phyloP scores from a whole-genome alignment of 2,888 invertebrate species.

The Adelphocoris suturalis region DNA sequence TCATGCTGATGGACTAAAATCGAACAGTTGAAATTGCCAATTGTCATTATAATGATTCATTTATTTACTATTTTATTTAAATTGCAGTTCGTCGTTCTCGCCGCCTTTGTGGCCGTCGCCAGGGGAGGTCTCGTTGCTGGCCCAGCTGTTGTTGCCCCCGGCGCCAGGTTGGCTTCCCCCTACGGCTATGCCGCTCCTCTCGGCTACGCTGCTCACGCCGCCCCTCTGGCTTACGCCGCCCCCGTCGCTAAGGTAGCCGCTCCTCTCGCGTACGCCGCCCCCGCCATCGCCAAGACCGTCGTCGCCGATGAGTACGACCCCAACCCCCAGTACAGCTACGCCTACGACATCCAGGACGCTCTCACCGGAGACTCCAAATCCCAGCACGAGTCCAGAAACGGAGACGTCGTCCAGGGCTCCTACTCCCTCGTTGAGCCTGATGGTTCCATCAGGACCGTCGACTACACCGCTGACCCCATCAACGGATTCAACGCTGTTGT shows the following conservation, averaged over 20 bases:
- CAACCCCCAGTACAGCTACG: slow-evolving; percentile 70
- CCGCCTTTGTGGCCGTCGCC: slow-evolving; percentile 73
- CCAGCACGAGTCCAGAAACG: slow-evolving; percentile 53
- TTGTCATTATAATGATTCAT: too few relatives aligned
- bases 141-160: slow-evolving; percentile 70
- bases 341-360: slow-evolving; percentile 73
- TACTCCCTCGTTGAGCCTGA: slow-evolving; percentile 70
- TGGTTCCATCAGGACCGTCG: slow-evolving; percentile 66
- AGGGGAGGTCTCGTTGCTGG: slow-evolving; percentile 58
- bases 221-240: background rate
- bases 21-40: too few relatives aligned
- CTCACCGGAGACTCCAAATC: slow-evolving; percentile 62
- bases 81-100: slow-evolving; percentile 73
- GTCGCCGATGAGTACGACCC: slow-evolving; percentile 63
- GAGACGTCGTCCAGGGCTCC: slow-evolving; percentile 67
- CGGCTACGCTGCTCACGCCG: too few relatives aligned
- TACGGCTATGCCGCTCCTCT: slow-evolving; percentile 58
- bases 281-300: slow-evolving; percentile 63
- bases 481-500: slow-evolving; percentile 66
- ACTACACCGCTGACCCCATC: slow-evolving; percentile 64
- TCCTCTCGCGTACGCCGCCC: slow-evolving; percentile 58
- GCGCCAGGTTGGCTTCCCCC: slow-evolving; percentile 47
- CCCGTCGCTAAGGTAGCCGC: slow-evolving; percentile 57
- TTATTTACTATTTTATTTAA: too few relatives aligned
- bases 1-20: too few relatives aligned